Conservation (phyloP, 2,113 vertebrate species). For the Labeo rohita region DNA sequence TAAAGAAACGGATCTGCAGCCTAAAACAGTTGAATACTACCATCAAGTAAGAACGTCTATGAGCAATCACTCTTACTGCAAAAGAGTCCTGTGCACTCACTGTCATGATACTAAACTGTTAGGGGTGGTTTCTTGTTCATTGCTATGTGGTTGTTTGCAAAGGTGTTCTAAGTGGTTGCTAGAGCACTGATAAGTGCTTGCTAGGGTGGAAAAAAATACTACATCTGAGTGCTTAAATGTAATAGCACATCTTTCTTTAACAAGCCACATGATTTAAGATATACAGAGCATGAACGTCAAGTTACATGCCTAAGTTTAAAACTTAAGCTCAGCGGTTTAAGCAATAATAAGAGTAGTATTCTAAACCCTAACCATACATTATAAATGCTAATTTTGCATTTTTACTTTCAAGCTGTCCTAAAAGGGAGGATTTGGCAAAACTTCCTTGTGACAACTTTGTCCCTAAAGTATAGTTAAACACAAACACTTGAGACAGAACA, state of each 20-base stretch:
- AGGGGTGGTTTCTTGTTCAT: background rate
- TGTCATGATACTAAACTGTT: background rate
- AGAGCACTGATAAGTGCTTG: slow-evolving; percentile 1
- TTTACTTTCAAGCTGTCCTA: background rate
- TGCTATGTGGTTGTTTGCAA: background rate
- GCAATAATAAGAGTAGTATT: background rate
- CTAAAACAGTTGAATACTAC: background rate
- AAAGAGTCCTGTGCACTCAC: background rate
- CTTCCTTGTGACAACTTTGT: slow-evolving; percentile 11
- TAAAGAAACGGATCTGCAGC: background rate
- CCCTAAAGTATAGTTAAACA: slow-evolving; percentile 54
- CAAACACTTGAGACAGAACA: slow-evolving; percentile 31
- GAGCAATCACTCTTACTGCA: background rate
- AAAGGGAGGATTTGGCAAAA: slow-evolving; percentile 3
- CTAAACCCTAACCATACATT: background rate
- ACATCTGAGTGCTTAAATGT: background rate
- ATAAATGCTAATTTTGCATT: background rate
- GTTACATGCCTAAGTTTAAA: background rate
- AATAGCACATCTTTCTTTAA: background rate
- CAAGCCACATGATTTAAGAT: background rate
- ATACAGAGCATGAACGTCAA: background rate
- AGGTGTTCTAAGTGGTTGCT: background rate
- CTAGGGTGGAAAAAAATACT: background rate
- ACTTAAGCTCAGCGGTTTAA: background rate
- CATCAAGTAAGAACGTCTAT: background rate